Evolutionary conservation across 2,113 vertebrate genomes (phyloP), one percentile per base, ranked within the genome.

Genomic region (Rhinogobius similis): DNA sequence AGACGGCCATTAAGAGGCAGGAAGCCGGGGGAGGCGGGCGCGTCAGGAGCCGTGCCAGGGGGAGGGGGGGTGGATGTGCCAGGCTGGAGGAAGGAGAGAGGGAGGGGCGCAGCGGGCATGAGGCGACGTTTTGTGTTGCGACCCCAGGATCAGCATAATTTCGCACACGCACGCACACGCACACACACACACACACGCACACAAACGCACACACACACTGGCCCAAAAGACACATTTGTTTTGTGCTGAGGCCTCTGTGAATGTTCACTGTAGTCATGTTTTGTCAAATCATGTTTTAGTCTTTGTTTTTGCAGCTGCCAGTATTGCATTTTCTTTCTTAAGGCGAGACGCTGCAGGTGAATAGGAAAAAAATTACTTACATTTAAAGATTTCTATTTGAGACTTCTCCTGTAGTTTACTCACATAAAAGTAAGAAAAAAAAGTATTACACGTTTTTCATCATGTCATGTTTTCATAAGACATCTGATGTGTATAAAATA

Each of bases 1-100:
- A 90, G 88, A 77, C 65, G 84, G 89, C 83, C 90, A 90, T 90
- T 88, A 87, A 53, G 88, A 91, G 91, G 88, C 92, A 92, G 90
- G 93, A 93, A 93, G 91, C 90, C 68, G 82, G 83, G 86, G 89
- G 87, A 5, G 14, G 53, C 5, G 23, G 68, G 82, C 76, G 86
- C 86, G 76, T 79, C 66, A 88, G 86, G 82, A 89, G 84, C 77
- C 67, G 78, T 86, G 89, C 90, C 90, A 92, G 84, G 82, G 68
- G 67, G 63, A 62, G 67, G 61, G 69, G 67, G 75, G 59, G 69
- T 0, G n/a, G n/a, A n/a, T 69, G 78, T 86, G 88, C 90, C 90
- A 92, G 85, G 82, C 70, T 62, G 58, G 43, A 39, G 50, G 50
- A 52, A 32, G 59, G 36, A 12, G 61, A n/a, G 38, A 41, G 36